Evolutionary conservation across 2,797 vertebrate genomes (phyloP), one percentile per base, ranked within the genome.

Genomic region (Morelia viridis): DNA sequence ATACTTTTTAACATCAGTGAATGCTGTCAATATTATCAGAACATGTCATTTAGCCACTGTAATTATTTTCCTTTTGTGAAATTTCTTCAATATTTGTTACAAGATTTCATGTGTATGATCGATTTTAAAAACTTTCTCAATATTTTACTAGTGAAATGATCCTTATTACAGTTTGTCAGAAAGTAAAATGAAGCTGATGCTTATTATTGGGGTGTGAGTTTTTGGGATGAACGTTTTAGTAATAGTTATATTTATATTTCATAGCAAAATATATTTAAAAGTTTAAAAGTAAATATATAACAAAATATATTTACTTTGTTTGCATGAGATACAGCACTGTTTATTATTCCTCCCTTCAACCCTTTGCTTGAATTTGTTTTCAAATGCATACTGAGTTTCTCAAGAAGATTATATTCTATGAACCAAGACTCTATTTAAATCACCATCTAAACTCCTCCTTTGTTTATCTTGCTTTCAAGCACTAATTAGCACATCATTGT

Each of bases 401-500:
- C 58, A 56, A 64, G 61, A 56, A 90, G 58, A 92, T 84, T 56
- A 62, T 35, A 53, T 28, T 88, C 62, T 64, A 11, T 28, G 76
- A 83, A 56, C 41, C 68, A 86, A 65, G 24, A 80, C 35, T 91
- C 50, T 53, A 80, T 53, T 88, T 88, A 83, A 91, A 91, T 80
- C 41, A 76, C n/a, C 58, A 35, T 35, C 58, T 62, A 56, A 92
- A 92, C 24, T 68, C 68, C 22, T 91, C 24, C 62, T 58, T 88
- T 60, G 85, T 88, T 85, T 31, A 41, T 85, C 56, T 86, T 64
- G 35, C 61, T 89, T 92, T 85, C 62, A 85, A 92, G 84, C 58
- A 41, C 41, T 71, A 86, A 92, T 89, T 86, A 61, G 28, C 35
- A 50, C 28, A 22, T 64, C 62, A 61, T 61, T 89, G 88, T 92